Percentiles rank a stretch among this genome's conserved stretches.
Conservation (phyloP, 1,140 invertebrate species). For the Phocides pigmalion region DNA sequence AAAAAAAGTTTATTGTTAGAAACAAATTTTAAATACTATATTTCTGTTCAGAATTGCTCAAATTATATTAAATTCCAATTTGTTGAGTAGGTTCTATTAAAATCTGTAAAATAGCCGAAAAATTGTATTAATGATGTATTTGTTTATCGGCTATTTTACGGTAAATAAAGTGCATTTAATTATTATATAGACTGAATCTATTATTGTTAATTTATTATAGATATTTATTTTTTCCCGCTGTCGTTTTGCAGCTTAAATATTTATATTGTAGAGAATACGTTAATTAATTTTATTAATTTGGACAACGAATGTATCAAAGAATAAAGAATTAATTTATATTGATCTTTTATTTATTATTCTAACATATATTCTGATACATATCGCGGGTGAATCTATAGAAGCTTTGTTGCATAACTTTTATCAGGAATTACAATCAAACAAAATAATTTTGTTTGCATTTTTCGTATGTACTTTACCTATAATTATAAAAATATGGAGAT, state of each 20-base stretch:
- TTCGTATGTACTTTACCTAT: too few species aligned
- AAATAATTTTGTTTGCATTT: too few species aligned
- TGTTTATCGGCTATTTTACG: constrained; percentile 63
- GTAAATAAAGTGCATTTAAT: constrained; percentile 45
- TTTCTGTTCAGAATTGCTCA: neutral
- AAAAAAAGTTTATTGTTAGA: too few species aligned
- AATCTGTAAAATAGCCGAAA: constrained; percentile 59
- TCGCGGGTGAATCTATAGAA: too few species aligned
- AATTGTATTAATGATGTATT: constrained; percentile 37
- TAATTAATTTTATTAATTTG: constrained; percentile 36
- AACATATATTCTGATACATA: too few species aligned
- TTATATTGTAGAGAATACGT: constrained; percentile 29
- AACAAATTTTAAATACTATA: neutral
- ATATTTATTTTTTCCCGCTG: constrained; percentile 49
- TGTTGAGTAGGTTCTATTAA: neutral
- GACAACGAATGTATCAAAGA: constrained; percentile 63
- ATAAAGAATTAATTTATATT: constrained; percentile 41
- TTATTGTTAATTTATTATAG: constrained; percentile 70
- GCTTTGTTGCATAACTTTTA: too few species aligned
- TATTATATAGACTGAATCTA: constrained; percentile 64
- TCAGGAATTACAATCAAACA: too few species aligned
- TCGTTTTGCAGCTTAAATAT: constrained; percentile 37
- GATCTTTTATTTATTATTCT: constrained; percentile 15
- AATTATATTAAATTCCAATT: constrained; percentile 4
- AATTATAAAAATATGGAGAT: too few species aligned